Percentiles rank a stretch among this genome's conserved stretches.
Conservation (phyloP, 92 coral and sea anemone species). For the Phymanthus crucifer region DNA sequence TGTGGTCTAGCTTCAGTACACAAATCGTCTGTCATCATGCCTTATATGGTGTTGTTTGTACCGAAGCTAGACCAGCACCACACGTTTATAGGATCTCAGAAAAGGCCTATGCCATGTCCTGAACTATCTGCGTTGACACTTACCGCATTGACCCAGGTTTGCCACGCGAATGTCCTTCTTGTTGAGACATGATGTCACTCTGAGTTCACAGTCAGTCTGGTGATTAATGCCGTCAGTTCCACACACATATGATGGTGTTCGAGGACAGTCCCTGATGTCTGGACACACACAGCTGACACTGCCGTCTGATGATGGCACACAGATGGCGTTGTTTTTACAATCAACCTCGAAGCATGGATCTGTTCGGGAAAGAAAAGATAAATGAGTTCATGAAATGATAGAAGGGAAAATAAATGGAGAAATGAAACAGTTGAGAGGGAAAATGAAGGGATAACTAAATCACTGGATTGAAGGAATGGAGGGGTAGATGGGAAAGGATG, state of each 20-base stretch:
- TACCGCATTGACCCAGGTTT: constrained; percentile 74
- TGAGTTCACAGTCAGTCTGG: constrained; percentile 57
- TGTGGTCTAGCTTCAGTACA: too few relatives aligned
- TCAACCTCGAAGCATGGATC: constrained; percentile 73
- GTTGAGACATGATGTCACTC: constrained; percentile 52
- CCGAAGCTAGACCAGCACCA: too few relatives aligned
- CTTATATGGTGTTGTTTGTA: too few relatives aligned
- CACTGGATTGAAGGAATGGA: background rate
- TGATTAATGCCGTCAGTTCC: constrained; percentile 73
- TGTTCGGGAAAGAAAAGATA: constrained; percentile 17
- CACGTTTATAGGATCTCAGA: too few relatives aligned
- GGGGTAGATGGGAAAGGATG: background rate
- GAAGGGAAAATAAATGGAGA: background rate
- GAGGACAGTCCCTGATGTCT: constrained; percentile 58
- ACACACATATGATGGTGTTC: constrained; percentile 51
- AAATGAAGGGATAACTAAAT: background rate
- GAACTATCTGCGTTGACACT: constrained; percentile 15
- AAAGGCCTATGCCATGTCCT: too few relatives aligned
- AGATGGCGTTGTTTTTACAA: constrained; percentile 69
- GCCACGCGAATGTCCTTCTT: constrained; percentile 45
- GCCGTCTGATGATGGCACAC: constrained; percentile 59
- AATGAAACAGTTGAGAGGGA: background rate
- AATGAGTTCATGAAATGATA: background rate
- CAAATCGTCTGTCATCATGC: too few relatives aligned
- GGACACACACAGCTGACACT: constrained; percentile 77